These are phyloP conservation scores for Tapirus indicus DNA, from an alignment of 2,797 vertebrate genomes.

Conservation along the genomic window DNA sequence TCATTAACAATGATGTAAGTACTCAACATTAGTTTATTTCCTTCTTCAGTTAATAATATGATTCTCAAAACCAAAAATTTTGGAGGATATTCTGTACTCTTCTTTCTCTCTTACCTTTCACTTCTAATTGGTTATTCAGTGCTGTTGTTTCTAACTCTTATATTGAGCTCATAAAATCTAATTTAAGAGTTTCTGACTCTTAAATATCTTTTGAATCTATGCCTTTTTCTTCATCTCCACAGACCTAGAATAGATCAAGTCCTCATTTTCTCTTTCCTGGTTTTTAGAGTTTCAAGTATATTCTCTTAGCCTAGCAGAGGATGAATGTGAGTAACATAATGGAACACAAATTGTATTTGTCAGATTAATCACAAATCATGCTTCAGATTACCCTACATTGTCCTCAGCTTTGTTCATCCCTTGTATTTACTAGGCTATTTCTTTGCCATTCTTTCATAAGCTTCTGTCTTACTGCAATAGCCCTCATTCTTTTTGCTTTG, in stretches of 20 bases:
- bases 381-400: background rate
- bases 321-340: background rate
- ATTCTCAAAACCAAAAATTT: slow-evolving; percentile 32
- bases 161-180: background rate
- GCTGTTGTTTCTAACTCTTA: background rate
- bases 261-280: background rate
- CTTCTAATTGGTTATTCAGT: background rate
- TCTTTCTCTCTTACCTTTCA: background rate
- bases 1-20: background rate
- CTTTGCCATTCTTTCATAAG: background rate
- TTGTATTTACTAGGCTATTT: background rate
- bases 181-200: background rate
- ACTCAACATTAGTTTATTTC: background rate
- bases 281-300: background rate
- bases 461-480: background rate
- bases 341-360: background rate
- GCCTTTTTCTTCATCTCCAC: background rate
- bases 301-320: background rate
- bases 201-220: background rate
- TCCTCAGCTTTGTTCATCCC: background rate
- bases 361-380: background rate
- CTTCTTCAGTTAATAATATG: background rate
- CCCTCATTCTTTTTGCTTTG: background rate
- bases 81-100: background rate
- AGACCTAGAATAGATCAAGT: background rate